Evolutionary conservation across 2,113 vertebrate species (phyloP), one percentile per base, ranked within the genome.

Genomic region (Lanius collurio): DNA sequence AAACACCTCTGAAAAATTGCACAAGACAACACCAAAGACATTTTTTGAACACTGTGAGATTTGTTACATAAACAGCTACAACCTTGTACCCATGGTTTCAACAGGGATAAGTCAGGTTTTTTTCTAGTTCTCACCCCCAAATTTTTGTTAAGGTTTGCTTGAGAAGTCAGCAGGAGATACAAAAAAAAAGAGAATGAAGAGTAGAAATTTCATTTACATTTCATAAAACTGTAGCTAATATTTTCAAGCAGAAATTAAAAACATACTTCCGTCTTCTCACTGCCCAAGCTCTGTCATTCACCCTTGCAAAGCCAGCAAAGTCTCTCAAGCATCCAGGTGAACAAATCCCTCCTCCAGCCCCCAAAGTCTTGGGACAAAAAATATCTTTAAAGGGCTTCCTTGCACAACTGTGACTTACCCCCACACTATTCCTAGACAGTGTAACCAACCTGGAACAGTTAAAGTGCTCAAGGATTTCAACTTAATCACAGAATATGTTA

Each of bases 41-140:
- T 88, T 85, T 90, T 90, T 83, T 87, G 86, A 83, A 82, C 81
- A 76, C 90, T 90, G 80, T 71, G 68, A 94, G 88, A 90, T 92
- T 77, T 64, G 76, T 78, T 89, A 92, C 60, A 87, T 88, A 89
- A 96, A 93, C 86, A 90, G 76, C 64, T 53, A 41, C 0, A 37
- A 96, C 95, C 92, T 94, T 70, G 73, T 78, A 90, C 41, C 65
- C 64, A 52, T 2, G 33, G 83, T 60, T 96, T 78, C 83, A 93
- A 87, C 76, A 84, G 47, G 64, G 56, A 30, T 46, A 70, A 83
- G 60, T 4, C 39, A 9, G 6, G 4, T 92, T 87, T 80, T 87
- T 60, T 81, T 26, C 79, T 77, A 30, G 33, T 88, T 95, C 83
- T 70, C 85, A 93, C 18, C 15, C 52, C 49, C 26, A 65, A 11